These are phyloP conservation scores for Drosophila peninsularis DNA, from an alignment of 2,888 invertebrate species.

Conservation along the genomic window DNA sequence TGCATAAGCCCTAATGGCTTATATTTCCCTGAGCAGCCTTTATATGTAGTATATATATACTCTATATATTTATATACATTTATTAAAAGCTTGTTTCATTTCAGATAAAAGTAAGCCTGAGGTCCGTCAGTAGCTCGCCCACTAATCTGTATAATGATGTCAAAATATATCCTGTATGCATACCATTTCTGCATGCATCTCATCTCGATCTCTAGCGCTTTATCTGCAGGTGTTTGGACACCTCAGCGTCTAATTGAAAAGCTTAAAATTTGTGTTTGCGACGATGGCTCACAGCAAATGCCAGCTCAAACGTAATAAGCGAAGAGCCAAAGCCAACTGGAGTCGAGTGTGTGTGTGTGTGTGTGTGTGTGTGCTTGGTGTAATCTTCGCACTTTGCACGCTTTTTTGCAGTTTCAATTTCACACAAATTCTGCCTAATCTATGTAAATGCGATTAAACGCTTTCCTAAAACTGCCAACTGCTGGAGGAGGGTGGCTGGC, in stretches of 20 bases:
- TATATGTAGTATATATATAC: neutral
- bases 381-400: slow-evolving; percentile 75
- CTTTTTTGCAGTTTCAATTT: slow-evolving; percentile 75
- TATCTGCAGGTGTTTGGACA: slow-evolving; percentile 42
- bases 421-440: slow-evolving; percentile 81
- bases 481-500: neutral
- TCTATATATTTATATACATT: neutral
- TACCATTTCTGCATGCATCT: too few relatives aligned
- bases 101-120: neutral
- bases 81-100: neutral
- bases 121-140: too few relatives aligned
- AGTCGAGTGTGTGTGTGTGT: slow-evolving; percentile 4
- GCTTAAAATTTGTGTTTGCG: slow-evolving; percentile 19
- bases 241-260: slow-evolving; percentile 27
- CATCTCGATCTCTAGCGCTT: neutral
- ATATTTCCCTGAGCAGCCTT: neutral
- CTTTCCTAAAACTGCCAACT: slow-evolving; percentile 63
- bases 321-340: slow-evolving; percentile 10
- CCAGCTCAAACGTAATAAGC: slow-evolving; percentile 40
- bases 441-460: slow-evolving; percentile 81
- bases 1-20: slow-evolving; percentile 8
- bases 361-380: slow-evolving; percentile 22
- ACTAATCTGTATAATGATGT: too few relatives aligned
- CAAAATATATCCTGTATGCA: too few relatives aligned
- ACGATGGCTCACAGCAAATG: slow-evolving; percentile 9